Percentiles rank a stretch among this genome's conserved stretches.
These are phyloP conservation scores for Cygnus olor DNA, from an alignment of 2,797 vertebrate species.

Conservation along the genomic window DNA sequence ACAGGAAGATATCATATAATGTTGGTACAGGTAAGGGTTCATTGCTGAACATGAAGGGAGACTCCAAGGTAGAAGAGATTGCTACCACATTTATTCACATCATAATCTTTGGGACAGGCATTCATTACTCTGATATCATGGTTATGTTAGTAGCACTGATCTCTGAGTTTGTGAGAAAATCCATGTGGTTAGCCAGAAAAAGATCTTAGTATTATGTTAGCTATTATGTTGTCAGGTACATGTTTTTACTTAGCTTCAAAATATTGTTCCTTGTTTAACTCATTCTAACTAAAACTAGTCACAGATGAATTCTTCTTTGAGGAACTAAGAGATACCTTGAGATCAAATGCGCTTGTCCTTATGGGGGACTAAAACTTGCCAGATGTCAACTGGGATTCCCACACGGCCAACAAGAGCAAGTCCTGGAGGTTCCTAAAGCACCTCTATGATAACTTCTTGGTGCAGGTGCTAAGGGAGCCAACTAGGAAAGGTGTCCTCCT, in stretches of 20 bases:
- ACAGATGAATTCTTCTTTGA: no score
- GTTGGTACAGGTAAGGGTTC: not conserved
- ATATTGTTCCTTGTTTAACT: not conserved
- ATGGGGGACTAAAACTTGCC: no score
- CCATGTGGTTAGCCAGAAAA: not conserved
- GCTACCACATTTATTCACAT: not conserved
- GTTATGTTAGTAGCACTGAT: not conserved
- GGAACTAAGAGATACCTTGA: no score
- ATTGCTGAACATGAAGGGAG: not conserved
- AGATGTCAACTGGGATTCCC: no score
- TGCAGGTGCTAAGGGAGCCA: no score
- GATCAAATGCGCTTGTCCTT: no score
- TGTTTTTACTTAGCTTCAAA: not conserved
- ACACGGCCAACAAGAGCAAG: no score
- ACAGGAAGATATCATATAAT: not conserved
- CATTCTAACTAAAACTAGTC: not conserved
- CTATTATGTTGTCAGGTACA: not conserved
- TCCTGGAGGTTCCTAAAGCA: no score
- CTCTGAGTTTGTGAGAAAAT: not conserved
- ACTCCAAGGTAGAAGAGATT: not conserved
- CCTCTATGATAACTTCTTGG: no score
- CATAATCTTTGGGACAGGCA: not conserved
- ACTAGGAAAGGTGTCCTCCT: no score
- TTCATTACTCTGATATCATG: not conserved
- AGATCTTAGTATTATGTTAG: not conserved